Evolutionary conservation across 2,888 invertebrate species (phyloP).

Genomic region (Cosmopolites sordidus): DNA sequence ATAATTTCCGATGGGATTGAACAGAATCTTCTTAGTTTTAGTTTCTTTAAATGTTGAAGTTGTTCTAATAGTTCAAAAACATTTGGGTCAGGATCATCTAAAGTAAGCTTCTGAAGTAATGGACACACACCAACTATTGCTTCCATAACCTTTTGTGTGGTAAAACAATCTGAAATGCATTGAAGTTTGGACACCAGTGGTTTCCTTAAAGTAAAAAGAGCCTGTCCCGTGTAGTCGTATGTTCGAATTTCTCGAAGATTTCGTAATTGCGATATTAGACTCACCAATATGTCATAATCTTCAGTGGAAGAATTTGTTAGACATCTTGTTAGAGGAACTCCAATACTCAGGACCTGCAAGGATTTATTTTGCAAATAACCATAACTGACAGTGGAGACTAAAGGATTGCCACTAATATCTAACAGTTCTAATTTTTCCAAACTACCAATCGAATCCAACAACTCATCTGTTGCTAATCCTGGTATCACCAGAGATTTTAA

Average conservation of each 20-base stretch:
- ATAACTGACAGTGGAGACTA: slow-evolving; percentile 7
- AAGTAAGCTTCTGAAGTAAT: slow-evolving; percentile 10
- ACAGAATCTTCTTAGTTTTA: slow-evolving; percentile 9
- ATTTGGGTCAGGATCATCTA: slow-evolving; percentile 13
- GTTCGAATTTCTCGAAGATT: slow-evolving; percentile 17
- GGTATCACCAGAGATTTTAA: slow-evolving; percentile 62
- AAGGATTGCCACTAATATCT: slow-evolving; percentile 60
- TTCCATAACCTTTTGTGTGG: slow-evolving; percentile 6
- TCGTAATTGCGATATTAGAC: slow-evolving; percentile 17
- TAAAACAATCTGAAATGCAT: slow-evolving; percentile 11
- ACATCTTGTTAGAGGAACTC: background rate
- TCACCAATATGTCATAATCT: slow-evolving; percentile 1
- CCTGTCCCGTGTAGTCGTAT: slow-evolving; percentile 15
- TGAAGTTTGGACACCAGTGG: slow-evolving; percentile 14
- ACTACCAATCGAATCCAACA: slow-evolving; percentile 56
- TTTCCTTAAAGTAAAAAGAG: slow-evolving; percentile 9
- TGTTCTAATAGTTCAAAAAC: slow-evolving; percentile 10
- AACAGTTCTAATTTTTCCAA: slow-evolving; percentile 56
- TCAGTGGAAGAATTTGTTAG: background rate
- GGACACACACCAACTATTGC: slow-evolving; percentile 22
- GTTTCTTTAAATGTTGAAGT: slow-evolving; percentile 13
- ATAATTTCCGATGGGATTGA: background rate
- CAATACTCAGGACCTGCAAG: slow-evolving; percentile 15
- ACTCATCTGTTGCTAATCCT: slow-evolving; percentile 62
- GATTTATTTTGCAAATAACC: slow-evolving; percentile 8